phyloP scores from a whole-genome alignment of 2,113 vertebrate species.

The Rhinopomastus cyanomelas region DNA sequence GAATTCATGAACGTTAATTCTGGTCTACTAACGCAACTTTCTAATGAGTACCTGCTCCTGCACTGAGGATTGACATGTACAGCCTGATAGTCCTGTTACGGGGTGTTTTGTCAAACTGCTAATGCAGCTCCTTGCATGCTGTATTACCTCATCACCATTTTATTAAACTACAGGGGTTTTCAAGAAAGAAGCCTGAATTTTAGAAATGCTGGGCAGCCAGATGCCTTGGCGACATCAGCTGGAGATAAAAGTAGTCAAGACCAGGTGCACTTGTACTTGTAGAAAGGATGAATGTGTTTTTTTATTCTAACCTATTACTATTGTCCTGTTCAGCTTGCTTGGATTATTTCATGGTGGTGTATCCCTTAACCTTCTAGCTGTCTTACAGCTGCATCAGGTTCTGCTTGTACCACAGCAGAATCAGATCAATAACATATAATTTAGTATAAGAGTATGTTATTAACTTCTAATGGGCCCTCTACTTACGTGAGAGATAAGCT shows the following conservation, averaged over 20 bases:
- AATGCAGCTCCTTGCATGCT: neutral
- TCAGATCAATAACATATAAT: slow-evolving; percentile 1
- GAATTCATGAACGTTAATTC: slow-evolving; percentile 3
- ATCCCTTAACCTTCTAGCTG: neutral
- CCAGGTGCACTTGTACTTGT: neutral
- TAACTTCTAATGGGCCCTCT: neutral
- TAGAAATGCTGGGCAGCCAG: neutral
- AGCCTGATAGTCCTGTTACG: slow-evolving; percentile 40
- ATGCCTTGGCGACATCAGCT: neutral
- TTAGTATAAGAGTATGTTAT: neutral
- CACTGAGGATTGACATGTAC: slow-evolving; percentile 21
- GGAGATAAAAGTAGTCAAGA: neutral
- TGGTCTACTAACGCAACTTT: neutral
- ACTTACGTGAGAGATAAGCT: neutral
- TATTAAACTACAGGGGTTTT: neutral
- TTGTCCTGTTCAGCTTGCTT: neutral
- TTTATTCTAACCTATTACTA: neutral
- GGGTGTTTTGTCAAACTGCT: neutral
- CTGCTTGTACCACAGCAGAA: neutral
- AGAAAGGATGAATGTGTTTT: neutral
- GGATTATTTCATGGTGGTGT: neutral
- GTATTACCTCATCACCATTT: neutral
- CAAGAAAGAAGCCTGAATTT: neutral
- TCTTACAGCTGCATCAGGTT: neutral
- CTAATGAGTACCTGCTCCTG: slow-evolving; percentile 31